These are phyloP conservation scores for Saccostrea cuccullata DNA, from an alignment of 1,140 invertebrate genomes.

Conservation along the genomic window DNA sequence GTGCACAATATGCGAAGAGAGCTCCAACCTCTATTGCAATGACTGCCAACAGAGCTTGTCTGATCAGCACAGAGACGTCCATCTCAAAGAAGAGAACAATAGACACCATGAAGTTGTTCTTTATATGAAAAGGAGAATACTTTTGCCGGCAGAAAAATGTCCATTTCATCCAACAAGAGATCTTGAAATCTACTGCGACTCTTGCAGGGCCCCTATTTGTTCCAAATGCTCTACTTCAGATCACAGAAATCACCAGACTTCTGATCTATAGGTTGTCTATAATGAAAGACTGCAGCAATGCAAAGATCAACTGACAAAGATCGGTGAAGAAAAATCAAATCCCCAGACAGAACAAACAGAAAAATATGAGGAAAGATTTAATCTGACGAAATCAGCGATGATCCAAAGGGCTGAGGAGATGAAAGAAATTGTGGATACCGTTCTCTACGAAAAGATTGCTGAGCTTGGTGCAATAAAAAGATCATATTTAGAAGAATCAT, in stretches of 20 bases:
- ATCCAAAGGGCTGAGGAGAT: neutral
- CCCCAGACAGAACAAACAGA: too few species aligned
- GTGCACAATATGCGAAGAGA: neutral
- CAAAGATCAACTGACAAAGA: neutral
- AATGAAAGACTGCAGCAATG: too few species aligned
- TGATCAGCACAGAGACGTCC: neutral
- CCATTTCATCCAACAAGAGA: neutral
- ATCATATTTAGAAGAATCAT: neutral
- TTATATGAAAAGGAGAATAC: neutral
- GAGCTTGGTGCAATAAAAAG: neutral
- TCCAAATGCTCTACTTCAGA: neutral
- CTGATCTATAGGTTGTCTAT: neutral
- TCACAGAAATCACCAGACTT: neutral
- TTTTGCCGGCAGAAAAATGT: neutral
- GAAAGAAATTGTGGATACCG: neutral
- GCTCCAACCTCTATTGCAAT: neutral
- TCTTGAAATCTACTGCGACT: neutral
- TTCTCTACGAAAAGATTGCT: neutral
- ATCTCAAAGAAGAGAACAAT: neutral
- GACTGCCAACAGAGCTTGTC: neutral
- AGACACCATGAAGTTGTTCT: neutral
- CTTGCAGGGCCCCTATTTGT: neutral
- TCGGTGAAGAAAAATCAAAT: neutral
- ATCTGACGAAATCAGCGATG: neutral
- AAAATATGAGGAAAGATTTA: neutral